Percentiles rank a stretch among this genome's conserved stretches.
Conservation (phyloP, 2,797 vertebrate species). For the Myoxocephalus aenaeus region DNA sequence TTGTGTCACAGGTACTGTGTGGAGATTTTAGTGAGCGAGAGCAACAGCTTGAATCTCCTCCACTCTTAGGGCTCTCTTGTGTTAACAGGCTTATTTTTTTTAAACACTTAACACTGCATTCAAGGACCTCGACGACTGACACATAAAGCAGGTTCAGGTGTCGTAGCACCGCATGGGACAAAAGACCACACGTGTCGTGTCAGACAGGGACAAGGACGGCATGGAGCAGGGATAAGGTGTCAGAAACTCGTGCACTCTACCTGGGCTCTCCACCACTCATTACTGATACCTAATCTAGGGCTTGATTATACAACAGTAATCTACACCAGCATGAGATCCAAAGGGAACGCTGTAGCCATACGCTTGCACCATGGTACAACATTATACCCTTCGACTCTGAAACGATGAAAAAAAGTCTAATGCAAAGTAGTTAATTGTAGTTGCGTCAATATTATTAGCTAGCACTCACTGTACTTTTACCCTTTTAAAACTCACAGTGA, state of each 20-base stretch:
- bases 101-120: background rate
- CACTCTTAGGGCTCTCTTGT: background rate
- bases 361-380: conserved; percentile 24
- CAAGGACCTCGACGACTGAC: conserved; percentile 13
- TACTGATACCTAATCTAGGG: conserved; percentile 70
- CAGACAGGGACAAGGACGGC: conserved; percentile 31
- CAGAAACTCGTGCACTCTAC: conserved; percentile 27
- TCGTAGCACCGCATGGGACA: conserved; percentile 42
- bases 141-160: conserved; percentile 34
- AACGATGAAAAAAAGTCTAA: conserved; percentile 2
- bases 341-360: conserved; percentile 27
- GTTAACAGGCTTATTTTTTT: conserved; percentile 11
- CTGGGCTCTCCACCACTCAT: conserved; percentile 32
- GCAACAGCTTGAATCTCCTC: background rate
- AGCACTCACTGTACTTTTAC: conserved; percentile 6
- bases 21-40: background rate
- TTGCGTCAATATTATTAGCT: conserved; percentile 10
- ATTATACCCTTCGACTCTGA: conserved; percentile 10
- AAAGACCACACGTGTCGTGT: conserved; percentile 48
- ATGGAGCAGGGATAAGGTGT: conserved; percentile 53
- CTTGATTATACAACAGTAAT: conserved; percentile 66
- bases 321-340: conserved; percentile 67
- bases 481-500: conserved; percentile 7
- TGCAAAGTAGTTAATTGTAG: conserved; percentile 3
- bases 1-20: background rate